A percentile compares a stretch with the other conserved stretches of the same genome.
Conservation (phyloP, 2,797 vertebrate genomes). For the Hoplostethus mediterraneus region DNA sequence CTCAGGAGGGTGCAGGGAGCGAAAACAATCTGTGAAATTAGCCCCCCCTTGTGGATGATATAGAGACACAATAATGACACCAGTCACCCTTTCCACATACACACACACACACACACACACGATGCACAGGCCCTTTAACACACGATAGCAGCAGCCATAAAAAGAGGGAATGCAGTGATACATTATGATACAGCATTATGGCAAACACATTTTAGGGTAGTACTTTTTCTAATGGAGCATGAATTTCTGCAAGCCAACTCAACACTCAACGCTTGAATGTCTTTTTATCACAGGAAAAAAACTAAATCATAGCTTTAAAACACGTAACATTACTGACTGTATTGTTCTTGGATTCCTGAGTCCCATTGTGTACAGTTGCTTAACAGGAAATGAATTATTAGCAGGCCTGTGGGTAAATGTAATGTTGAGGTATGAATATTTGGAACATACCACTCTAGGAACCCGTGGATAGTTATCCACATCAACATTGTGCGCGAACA, state of each 20-base stretch:
- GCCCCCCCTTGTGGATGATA: conserved; percentile 65
- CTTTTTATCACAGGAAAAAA: background rate
- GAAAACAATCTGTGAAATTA: conserved; percentile 24
- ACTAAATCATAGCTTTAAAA: background rate
- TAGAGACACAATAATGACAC: background rate
- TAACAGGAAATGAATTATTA: background rate
- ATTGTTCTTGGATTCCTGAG: background rate
- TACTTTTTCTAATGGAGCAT: no score
- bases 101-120: background rate
- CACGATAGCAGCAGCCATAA: background rate
- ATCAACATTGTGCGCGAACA: background rate
- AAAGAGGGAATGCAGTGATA: no score
- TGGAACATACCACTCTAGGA: background rate
- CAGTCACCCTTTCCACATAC: background rate
- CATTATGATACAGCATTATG: no score
- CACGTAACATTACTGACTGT: background rate
- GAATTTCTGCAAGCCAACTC: no score
- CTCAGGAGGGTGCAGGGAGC: background rate
- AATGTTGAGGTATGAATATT: background rate
- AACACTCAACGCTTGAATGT: background rate
- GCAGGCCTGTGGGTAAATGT: background rate
- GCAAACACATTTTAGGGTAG: no score
- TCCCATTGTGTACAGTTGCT: background rate
- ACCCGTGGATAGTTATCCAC: background rate
- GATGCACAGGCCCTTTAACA: background rate